These are phyloP conservation scores for Gulo gulo DNA, from an alignment of 2,113 vertebrate species.

Conservation along the genomic window DNA sequence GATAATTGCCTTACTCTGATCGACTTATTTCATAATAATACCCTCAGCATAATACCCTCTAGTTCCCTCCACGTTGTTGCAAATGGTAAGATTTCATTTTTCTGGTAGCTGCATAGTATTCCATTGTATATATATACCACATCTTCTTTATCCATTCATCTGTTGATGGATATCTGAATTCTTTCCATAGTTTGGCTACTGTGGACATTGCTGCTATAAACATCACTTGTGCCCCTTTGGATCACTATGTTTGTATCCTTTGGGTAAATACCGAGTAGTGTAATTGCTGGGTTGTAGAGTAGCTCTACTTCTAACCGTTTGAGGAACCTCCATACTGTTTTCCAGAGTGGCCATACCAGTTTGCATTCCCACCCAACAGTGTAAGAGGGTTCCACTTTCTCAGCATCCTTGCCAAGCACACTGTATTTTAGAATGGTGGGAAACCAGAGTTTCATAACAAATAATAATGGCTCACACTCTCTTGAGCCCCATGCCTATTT, in stretches of 20 bases:
- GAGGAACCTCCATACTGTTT: background rate
- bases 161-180: background rate
- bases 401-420: background rate
- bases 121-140: background rate
- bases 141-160: background rate
- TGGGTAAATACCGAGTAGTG: background rate
- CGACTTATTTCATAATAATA: background rate
- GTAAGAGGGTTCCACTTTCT: background rate
- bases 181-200: background rate
- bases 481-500: background rate
- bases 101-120: background rate
- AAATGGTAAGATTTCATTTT: background rate
- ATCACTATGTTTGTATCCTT: background rate
- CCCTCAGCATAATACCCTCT: background rate
- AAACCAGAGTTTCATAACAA: background rate
- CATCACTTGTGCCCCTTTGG: background rate
- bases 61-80: background rate
- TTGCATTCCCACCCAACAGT: background rate
- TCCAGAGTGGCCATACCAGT: background rate
- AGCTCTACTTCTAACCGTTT: background rate
- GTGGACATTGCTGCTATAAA: background rate
- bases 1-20: background rate
- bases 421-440: background rate
- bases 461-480: background rate
- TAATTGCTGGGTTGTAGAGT: background rate